These are phyloP conservation scores for Scarus forsteni DNA, from an alignment of 2,797 vertebrate species.

Conservation along the genomic window DNA sequence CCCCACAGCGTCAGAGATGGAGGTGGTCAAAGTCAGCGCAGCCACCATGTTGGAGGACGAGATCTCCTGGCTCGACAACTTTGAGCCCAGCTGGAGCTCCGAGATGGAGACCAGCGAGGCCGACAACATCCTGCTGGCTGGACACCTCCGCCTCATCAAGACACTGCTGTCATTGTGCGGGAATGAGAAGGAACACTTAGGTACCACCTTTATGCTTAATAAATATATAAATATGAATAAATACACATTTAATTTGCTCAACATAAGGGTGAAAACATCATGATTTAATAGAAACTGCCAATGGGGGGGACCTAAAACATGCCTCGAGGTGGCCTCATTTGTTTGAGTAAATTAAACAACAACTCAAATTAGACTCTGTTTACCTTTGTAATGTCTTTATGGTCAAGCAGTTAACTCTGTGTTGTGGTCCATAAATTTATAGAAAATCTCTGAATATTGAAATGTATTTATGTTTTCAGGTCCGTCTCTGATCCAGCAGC, in stretches of 20 bases:
- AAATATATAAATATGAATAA: no score
- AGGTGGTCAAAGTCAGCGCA: slow-evolving; percentile 93
- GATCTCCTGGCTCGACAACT: slow-evolving; percentile 98
- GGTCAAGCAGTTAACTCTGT: no score
- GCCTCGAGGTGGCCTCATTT: no score
- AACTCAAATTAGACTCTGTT: no score
- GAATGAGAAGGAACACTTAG: slow-evolving; percentile 96
- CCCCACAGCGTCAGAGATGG: slow-evolving; percentile 94
- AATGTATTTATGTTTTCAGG: slow-evolving; percentile 78
- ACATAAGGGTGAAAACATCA: no score
- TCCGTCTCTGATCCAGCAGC: slow-evolving; percentile 95
- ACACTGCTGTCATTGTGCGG: slow-evolving; percentile 97
- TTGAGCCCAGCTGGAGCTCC: slow-evolving; percentile 95
- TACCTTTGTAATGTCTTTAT: no score
- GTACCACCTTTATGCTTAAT: slow-evolving; percentile 72
- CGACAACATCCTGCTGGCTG: slow-evolving; percentile 96
- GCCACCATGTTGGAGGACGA: slow-evolving; percentile 98
- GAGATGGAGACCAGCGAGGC: slow-evolving; percentile 98
- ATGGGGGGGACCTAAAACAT: no score
- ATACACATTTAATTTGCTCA: no score
- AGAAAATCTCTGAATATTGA: no score
- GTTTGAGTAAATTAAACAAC: no score
- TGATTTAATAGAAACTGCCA: no score
- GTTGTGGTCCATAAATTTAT: no score
- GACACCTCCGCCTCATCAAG: slow-evolving; percentile 97